phyloP scores from a whole-genome alignment of 2,888 invertebrate species.

The Rhopalosiphum nymphaeae region DNA sequence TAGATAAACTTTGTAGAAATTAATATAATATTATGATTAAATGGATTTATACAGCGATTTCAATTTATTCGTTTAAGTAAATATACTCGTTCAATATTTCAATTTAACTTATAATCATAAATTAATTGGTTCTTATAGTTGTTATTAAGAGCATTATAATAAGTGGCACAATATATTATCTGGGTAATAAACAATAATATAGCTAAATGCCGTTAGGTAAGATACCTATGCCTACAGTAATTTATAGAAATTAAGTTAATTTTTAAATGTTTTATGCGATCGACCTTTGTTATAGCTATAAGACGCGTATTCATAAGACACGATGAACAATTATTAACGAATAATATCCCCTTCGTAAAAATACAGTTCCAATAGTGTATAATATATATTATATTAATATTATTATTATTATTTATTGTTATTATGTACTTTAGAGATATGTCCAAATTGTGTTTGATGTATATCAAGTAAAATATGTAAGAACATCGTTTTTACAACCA shows the following conservation, averaged over 20 bases:
- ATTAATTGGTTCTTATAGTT: neutral
- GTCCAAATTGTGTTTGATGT: neutral
- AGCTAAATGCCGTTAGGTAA: neutral
- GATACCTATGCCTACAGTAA: neutral
- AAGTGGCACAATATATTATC: neutral
- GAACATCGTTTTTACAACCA: neutral
- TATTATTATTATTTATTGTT: neutral
- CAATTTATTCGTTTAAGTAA: neutral
- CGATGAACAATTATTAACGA: neutral
- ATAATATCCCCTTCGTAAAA: neutral
- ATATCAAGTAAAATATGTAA: neutral
- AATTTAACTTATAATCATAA: neutral
- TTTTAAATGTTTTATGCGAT: neutral
- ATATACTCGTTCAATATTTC: neutral
- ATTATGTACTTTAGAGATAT: neutral
- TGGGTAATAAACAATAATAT: neutral
- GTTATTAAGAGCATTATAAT: neutral
- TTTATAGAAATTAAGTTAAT: neutral
- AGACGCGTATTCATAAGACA: neutral
- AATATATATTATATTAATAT: neutral
- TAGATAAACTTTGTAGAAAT: neutral
- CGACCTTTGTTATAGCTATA: neutral
- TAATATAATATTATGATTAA: neutral
- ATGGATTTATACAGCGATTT: neutral
- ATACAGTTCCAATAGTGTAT: neutral